Evolutionary conservation across 2,888 invertebrate genomes (phyloP), one percentile per base, ranked within the genome.

Genomic region (Drosophila peninsularis): DNA sequence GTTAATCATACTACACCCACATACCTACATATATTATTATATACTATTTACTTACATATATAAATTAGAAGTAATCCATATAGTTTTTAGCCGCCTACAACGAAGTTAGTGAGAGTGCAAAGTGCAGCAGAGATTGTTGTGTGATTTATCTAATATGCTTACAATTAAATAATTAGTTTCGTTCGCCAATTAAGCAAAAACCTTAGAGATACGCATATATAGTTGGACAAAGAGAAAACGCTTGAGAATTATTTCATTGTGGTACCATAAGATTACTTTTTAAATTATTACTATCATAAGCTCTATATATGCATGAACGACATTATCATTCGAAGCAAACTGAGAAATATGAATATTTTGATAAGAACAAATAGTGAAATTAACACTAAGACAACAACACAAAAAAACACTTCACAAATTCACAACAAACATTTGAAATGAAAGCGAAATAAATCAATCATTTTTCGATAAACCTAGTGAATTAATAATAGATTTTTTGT

Each of bases 131-230:
- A 65, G 54, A 79, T 80, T 83, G 86, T 80, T 88, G 83, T 83
- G 83, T 83, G 83, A 83, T 83, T 81, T 79, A 67, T 80, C 65
- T 65, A 64, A 87, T 74, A 78, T 81, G 87, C 81, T 83, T 87
- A 78, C 60, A 75, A 71, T 79, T 71, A 69, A 39, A 5, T n/a
- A 39, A 71, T 75, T 69, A 63, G 58, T 67, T 75, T 42, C 67
- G 67, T 71, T 76, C 67, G 32, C 49, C 57, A 68, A 42, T 62
- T 73, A 77, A 62, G 68, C 60, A 30, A 47, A 53, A 50, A 5
- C 58, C n/a, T 19, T 82, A 86, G 71, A 53, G 30, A 37, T 52
- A 76, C 55, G 74, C 77, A 60, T 30, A 30, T 73, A 30, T 73
- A 73, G 58, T 64, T 78, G 61, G 75, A 64, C 69, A 68, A 75